Evolutionary conservation across 2,797 vertebrate species (phyloP).

Genomic region (Brotula barbata): DNA sequence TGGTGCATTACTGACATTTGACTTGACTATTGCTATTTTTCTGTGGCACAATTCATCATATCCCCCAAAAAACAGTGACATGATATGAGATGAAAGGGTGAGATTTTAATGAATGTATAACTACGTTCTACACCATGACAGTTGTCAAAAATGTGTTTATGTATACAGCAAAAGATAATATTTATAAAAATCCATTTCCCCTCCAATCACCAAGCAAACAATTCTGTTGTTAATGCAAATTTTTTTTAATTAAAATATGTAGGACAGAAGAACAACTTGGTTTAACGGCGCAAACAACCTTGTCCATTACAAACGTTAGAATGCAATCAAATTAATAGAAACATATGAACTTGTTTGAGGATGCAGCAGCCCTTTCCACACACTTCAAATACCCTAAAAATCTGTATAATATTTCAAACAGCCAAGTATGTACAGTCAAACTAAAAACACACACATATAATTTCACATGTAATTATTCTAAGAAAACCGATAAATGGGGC

Average conservation of each 20-base stretch:
- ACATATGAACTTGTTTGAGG: constrained; percentile 10
- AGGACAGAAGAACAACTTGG: constrained; percentile 9
- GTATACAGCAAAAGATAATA: too few species aligned
- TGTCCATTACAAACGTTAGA: constrained; percentile 28
- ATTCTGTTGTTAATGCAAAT: not conserved
- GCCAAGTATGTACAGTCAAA: too few species aligned
- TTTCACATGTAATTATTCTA: not conserved
- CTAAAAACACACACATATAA: too few species aligned
- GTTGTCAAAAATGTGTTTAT: too few species aligned
- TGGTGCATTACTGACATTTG: too few species aligned
- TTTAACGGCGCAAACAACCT: constrained; percentile 13
- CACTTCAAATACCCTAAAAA: constrained; percentile 17
- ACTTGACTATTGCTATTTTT: too few species aligned
- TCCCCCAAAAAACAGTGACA: too few species aligned
- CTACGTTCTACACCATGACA: too few species aligned
- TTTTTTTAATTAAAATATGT: not conserved
- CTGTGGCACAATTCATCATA: too few species aligned
- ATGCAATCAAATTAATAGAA: constrained; percentile 10
- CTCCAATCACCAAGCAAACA: constrained; percentile 2
- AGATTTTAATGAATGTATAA: too few species aligned
- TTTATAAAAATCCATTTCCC: constrained; percentile 25
- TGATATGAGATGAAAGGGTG: too few species aligned
- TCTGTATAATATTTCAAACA: constrained; percentile 16
- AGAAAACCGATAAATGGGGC: not conserved
- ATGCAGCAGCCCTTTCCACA: constrained; percentile 37